Base-by-base conservation (phyloP, 2,113 vertebrate species). In the Eretmochelys imbricata region DNA sequence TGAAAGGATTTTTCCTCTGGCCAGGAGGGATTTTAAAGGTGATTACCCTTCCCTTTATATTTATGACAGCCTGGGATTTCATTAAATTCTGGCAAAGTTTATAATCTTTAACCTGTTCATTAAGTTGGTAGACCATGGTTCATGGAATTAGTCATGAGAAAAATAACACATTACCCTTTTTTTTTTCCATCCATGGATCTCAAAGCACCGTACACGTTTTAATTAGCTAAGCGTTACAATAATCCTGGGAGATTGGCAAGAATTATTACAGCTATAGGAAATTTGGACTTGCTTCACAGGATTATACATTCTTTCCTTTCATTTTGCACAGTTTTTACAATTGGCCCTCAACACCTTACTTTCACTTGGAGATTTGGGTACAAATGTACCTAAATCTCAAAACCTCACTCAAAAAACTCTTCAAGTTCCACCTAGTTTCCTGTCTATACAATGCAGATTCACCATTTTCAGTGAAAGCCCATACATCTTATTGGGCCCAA, bases 81-180 rank as follows among this genome's bases (percentile, higher is more conserved):
- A 87, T 75, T 57, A 89, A 90, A 46, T 54, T 93, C 69, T 95
- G 51, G 5, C 38, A 83, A 53, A 82, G 14, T 19, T 96, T 72
- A 82, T 62, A 81, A 89, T 31, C 35, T 46, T 78, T 82, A 80
- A 35, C 8, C 80, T 48, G 11, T 50, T 51, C 10, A 82, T 51
- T 69, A n/a, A 22, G 84, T 89, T 91, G 12, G 5, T 59, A 12
- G 3, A 59, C 29, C 7, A 57, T 84, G 24, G 17, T 13, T 91
- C 24, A 51, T 19, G 3, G 13, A 22, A 91, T 35, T 51, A 9
- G 7, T 79, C 55, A 50, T 50, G 3, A 79, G 38, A 78, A 55
- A 93, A 87, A 7, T 10, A 35, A 10, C 3, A 59, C 14, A 53
- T 9, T 48, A 78, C 38, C 49, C 53, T 10, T 31, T 48, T 22